phyloP scores from a whole-genome alignment of 2,888 invertebrate genomes.

The Molorchus minor region DNA sequence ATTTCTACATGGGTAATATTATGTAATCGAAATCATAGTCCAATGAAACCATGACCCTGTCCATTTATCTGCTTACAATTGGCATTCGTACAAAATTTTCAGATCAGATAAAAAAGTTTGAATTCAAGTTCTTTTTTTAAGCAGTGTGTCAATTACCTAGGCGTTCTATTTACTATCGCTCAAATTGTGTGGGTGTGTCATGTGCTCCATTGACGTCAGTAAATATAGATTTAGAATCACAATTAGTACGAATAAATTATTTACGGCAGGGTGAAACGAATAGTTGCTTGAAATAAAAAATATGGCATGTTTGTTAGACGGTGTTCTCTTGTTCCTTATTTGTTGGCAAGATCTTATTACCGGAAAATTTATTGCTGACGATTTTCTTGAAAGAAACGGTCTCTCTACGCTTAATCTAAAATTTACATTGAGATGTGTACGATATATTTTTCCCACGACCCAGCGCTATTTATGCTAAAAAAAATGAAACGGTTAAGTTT shows the following conservation, averaged over 20 bases:
- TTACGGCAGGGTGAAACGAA: background rate
- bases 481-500: too few relatives aligned
- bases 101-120: conserved; percentile 3
- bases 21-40: background rate
- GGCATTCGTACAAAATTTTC: background rate
- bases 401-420: too few relatives aligned
- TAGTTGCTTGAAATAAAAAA: conserved; percentile 1
- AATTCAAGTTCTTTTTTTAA: conserved; percentile 13
- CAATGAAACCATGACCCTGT: conserved; percentile 10
- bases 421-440: too few relatives aligned
- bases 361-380: background rate
- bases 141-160: conserved; percentile 14
- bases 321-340: too few relatives aligned
- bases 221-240: conserved; percentile 4
- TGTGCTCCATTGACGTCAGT: conserved; percentile 17
- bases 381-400: too few relatives aligned
- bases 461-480: too few relatives aligned
- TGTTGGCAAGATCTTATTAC: conserved; percentile 1
- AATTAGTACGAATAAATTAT: conserved; percentile 6
- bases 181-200: conserved; percentile 10
- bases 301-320: background rate
- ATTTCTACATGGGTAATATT: too few relatives aligned
- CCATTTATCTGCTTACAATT: conserved; percentile 1
- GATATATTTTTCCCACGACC: too few relatives aligned
- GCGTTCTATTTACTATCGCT: conserved; percentile 10